Evolutionary conservation across 2,797 vertebrate species (phyloP).

Genomic region (Triplophysa yarkandensis): DNA sequence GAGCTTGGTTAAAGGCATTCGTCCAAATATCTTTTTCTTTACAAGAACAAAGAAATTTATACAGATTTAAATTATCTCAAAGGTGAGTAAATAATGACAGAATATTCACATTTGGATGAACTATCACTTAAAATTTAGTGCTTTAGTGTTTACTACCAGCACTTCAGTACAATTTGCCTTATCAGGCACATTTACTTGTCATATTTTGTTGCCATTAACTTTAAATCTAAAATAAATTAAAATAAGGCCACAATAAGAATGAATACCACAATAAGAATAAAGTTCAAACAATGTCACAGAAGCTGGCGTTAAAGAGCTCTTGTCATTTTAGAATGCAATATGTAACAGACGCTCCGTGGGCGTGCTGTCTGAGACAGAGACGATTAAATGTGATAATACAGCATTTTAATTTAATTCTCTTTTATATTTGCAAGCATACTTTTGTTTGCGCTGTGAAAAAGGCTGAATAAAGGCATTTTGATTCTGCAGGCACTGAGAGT

Average conservation of each 20-base stretch:
- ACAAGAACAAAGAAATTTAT: no score
- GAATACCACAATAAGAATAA: not conserved
- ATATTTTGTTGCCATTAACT: no score
- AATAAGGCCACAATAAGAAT: not conserved
- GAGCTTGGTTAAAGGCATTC: no score
- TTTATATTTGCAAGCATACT: not conserved
- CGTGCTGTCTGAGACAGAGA: slow-evolving; percentile 2
- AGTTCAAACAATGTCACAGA: not conserved
- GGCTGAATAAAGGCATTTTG: not conserved
- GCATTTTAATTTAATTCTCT: slow-evolving; percentile 17
- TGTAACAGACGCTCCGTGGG: not conserved
- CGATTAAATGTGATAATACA: slow-evolving; percentile 14
- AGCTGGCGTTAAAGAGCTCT: not conserved
- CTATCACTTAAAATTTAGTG: no score
- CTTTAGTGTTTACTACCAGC: no score
- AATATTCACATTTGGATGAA: no score
- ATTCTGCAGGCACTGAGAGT: slow-evolving; percentile 86
- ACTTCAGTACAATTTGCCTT: not conserved
- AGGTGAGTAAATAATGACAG: no score
- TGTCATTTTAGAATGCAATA: not conserved
- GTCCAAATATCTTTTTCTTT: no score
- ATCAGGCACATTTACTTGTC: not conserved
- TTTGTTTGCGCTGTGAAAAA: not conserved
- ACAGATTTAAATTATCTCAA: no score
- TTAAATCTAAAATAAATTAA: not conserved